Conservation (phyloP, 2,888 invertebrate genomes). For the Yponomeuta malinellus region DNA sequence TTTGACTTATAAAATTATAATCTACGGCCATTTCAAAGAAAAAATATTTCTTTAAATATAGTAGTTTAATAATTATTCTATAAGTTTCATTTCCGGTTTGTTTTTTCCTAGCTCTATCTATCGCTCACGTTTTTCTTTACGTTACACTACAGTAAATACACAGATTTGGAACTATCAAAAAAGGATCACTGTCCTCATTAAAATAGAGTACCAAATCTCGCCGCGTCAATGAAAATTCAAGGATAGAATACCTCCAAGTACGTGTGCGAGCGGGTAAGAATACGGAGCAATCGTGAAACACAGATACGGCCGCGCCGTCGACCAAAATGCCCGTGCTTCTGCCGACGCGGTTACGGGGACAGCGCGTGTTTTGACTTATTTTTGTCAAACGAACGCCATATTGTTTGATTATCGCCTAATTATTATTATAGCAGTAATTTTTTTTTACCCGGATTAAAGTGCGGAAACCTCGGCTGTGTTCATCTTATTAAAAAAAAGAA, state of each 20-base stretch:
- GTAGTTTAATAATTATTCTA: too few species aligned
- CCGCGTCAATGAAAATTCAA: background rate
- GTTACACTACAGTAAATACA: too few species aligned
- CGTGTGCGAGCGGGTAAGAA: constrained; percentile 64
- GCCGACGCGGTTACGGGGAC: constrained; percentile 33
- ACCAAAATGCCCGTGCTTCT: constrained; percentile 43
- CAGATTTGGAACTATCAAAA: too few species aligned
- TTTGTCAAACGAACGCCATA: constrained; percentile 63
- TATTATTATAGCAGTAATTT: background rate
- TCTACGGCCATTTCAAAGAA: too few species aligned
- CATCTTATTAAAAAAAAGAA: background rate
- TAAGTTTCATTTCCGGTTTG: too few species aligned
- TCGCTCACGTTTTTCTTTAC: too few species aligned
- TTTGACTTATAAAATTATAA: too few species aligned
- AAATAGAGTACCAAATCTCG: background rate
- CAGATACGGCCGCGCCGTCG: constrained; percentile 56
- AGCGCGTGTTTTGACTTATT: constrained; percentile 59
- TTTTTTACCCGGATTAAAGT: background rate
- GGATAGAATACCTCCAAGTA: background rate
- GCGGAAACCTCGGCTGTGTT: background rate
- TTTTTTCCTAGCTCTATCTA: too few species aligned
- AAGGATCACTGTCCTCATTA: too few species aligned
- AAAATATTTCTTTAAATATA: too few species aligned
- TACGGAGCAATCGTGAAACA: constrained; percentile 44
- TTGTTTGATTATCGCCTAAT: constrained; percentile 45